Percentiles rank a stretch among this genome's conserved stretches.
phyloP scores from a whole-genome alignment of 2,113 vertebrate genomes.

The Felis catus region F.catus_Fca126_mat1.0 CM031411.1:76429501-76430000 shows the following conservation, averaged over 20 bases:
- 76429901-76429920: neutral
- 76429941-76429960: slow-evolving; percentile 7
- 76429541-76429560: too few relatives aligned
- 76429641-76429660: too few relatives aligned
- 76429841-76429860: neutral
- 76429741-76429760: neutral
- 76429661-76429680: too few relatives aligned
- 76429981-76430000: neutral
- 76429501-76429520: too few relatives aligned
- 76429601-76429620: too few relatives aligned
- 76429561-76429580: too few relatives aligned
- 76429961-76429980: neutral
- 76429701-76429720: neutral
- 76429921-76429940: neutral
- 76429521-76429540: too few relatives aligned
- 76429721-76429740: neutral
- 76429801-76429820: neutral
- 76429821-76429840: neutral
- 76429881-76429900: neutral
- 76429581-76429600: too few relatives aligned
- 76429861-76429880: neutral
- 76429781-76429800: slow-evolving; percentile 22
- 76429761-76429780: neutral
- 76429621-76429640: too few relatives aligned
- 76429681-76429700: neutral